Percentiles rank a stretch among this genome's conserved stretches.
Evolutionary conservation across 2,797 vertebrate genomes (phyloP).

Genomic region (Novumbra hubbsi): DNA sequence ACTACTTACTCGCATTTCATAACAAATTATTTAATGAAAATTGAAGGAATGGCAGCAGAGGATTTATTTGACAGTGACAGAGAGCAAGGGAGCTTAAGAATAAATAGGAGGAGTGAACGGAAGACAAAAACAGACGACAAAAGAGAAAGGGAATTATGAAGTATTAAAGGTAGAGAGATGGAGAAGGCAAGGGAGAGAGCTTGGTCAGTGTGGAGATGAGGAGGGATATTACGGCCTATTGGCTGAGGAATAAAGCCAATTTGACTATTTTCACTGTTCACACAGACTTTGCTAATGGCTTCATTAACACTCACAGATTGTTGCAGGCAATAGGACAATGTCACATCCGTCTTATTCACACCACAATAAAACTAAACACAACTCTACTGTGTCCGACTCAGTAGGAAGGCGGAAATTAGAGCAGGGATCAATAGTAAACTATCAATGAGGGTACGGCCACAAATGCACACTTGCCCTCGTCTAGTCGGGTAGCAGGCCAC

Average conservation of each 20-base stretch:
- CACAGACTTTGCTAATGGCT: conserved; percentile 84
- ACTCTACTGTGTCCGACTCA: conserved; percentile 56
- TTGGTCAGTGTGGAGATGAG: conserved; percentile 55
- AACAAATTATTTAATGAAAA: conserved; percentile 93
- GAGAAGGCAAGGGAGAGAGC: conserved; percentile 62
- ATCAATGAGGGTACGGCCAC: conserved; percentile 38
- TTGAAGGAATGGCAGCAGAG: conserved; percentile 81
- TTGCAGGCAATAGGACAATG: conserved; percentile 74
- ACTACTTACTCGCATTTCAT: conserved; percentile 74
- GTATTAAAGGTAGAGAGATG: conserved; percentile 67
- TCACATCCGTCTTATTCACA: conserved; percentile 83
- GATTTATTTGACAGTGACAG: conserved; percentile 71
- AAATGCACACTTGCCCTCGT: conserved; percentile 1
- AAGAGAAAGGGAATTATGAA: conserved; percentile 54
- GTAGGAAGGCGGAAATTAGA: conserved; percentile 39
- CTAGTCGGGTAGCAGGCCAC: not conserved
- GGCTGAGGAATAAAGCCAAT: conserved; percentile 84
- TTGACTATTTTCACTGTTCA: conserved; percentile 82
- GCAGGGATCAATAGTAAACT: conserved; percentile 45
- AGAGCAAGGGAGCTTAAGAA: conserved; percentile 24
- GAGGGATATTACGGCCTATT: conserved; percentile 84
- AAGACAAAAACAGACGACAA: conserved; percentile 71
- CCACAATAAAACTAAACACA: conserved; percentile 78
- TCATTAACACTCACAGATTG: conserved; percentile 83
- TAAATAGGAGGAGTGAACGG: conserved; percentile 56